A percentile compares a stretch with the other conserved stretches of the same genome.
These are phyloP conservation scores for Enteromius anoplus DNA, from an alignment of 2,797 vertebrate species.

Conservation along the genomic window DNA sequence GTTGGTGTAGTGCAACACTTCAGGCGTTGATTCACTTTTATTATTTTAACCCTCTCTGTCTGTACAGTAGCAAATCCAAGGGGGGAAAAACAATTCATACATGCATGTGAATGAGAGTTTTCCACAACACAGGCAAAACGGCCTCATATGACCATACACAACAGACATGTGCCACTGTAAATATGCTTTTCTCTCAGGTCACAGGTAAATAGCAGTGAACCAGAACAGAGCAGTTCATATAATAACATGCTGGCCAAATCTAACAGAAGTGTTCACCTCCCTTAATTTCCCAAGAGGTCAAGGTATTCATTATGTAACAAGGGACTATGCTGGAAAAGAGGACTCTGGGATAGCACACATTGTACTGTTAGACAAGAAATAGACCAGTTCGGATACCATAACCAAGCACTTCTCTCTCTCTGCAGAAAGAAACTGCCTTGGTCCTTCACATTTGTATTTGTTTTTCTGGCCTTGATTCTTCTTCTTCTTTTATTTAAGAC, in stretches of 20 bases:
- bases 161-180: slow-evolving; percentile 25
- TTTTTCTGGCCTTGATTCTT: slow-evolving; percentile 41
- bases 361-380: slow-evolving; percentile 52
- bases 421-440: background rate
- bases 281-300: slow-evolving; percentile 66
- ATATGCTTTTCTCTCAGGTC: slow-evolving; percentile 17
- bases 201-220: slow-evolving; percentile 25
- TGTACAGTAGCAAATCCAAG: slow-evolving; percentile 21
- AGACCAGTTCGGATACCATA: background rate
- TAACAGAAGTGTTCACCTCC: slow-evolving; percentile 56
- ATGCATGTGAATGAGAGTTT: slow-evolving; percentile 22
- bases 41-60: slow-evolving; percentile 24
- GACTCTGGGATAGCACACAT: slow-evolving; percentile 24
- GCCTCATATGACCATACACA: slow-evolving; percentile 25
- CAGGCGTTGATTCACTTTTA: slow-evolving; percentile 17
- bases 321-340: slow-evolving; percentile 8
- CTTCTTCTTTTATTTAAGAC: background rate
- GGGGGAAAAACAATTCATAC: background rate
- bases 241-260: slow-evolving; percentile 31
- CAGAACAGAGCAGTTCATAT: slow-evolving; percentile 17
- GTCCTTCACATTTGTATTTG: background rate
- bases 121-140: slow-evolving; percentile 25
- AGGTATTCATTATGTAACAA: slow-evolving; percentile 63
- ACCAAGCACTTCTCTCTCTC: background rate
- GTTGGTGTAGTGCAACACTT: slow-evolving; percentile 3